These are phyloP conservation scores for Tenthredo notha DNA, from an alignment of 2,888 invertebrate genomes.

Conservation along the genomic window DNA sequence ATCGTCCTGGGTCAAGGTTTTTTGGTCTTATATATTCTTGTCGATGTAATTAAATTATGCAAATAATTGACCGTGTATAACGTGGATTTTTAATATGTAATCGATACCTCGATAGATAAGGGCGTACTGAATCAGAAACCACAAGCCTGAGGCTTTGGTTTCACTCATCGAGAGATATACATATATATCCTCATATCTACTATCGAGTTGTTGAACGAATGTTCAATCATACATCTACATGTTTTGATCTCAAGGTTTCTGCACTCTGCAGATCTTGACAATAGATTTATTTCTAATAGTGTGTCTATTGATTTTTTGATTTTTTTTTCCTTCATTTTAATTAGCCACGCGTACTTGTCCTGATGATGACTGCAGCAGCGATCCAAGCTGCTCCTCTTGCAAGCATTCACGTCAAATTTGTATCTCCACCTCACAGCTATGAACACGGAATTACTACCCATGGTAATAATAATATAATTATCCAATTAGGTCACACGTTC, in stretches of 20 bases:
- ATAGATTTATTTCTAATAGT: neutral
- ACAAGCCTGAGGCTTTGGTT: slow-evolving; percentile 45
- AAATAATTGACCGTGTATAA: slow-evolving; percentile 13
- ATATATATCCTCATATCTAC: neutral
- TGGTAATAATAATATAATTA: slow-evolving; percentile 61
- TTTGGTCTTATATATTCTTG: neutral
- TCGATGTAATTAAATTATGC: neutral
- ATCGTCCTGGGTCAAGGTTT: neutral
- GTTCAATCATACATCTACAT: slow-evolving; percentile 11
- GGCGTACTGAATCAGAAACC: slow-evolving; percentile 48
- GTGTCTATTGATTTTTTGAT: neutral
- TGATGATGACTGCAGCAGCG: slow-evolving; percentile 63
- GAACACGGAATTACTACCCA: slow-evolving; percentile 73
- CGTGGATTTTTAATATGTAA: neutral
- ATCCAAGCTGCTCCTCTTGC: slow-evolving; percentile 68
- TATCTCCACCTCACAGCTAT: slow-evolving; percentile 73
- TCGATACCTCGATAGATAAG: slow-evolving; percentile 47
- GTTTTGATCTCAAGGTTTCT: slow-evolving; percentile 32
- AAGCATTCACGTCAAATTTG: slow-evolving; percentile 72
- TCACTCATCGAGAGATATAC: slow-evolving; percentile 27
- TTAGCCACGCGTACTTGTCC: slow-evolving; percentile 63
- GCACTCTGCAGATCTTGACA: neutral
- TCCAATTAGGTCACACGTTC: neutral
- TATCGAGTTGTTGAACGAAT: slow-evolving; percentile 26
- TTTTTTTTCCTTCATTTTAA: neutral